phyloP scores from a whole-genome alignment of 1,140 invertebrate genomes.

The Pinna nobilis region DNA sequence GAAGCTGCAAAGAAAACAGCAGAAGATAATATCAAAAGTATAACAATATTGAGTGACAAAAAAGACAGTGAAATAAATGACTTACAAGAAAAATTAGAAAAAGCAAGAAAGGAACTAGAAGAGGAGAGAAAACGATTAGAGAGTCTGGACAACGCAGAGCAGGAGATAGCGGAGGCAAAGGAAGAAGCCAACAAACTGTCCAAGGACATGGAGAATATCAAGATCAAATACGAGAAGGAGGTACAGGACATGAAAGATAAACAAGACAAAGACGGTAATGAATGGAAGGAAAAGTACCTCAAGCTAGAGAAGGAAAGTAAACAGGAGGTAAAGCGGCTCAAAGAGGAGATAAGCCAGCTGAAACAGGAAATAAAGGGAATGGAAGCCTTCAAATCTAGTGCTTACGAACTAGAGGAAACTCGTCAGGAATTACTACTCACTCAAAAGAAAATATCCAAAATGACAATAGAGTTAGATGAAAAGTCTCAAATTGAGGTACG shows the following conservation, averaged over 20 bases:
- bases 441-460: conserved; percentile 34
- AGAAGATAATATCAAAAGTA: conserved; percentile 21
- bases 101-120: conserved; percentile 5
- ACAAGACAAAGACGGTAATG: conserved; percentile 20
- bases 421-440: conserved; percentile 36
- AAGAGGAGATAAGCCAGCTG: conserved; percentile 36
- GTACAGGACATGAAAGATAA: conserved; percentile 32
- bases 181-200: conserved; percentile 6
- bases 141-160: conserved; percentile 18
- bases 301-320: conserved; percentile 43
- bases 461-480: conserved; percentile 26
- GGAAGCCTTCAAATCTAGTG: conserved; percentile 24
- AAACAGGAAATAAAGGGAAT: conserved; percentile 41
- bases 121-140: conserved; percentile 3
- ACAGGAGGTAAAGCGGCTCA: conserved; percentile 30
- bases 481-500: conserved; percentile 44
- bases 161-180: conserved; percentile 24
- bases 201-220: conserved; percentile 13
- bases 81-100: conserved; percentile 16
- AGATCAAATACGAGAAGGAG: conserved; percentile 21
- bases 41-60: conserved; percentile 22
- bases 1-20: conserved; percentile 46
- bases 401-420: conserved; percentile 41
- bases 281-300: conserved; percentile 6
- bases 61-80: conserved; percentile 38